Percentiles rank a stretch among this genome's conserved stretches.
Conservation (phyloP, 2,113 vertebrate genomes). For the Pyrgilauda ruficollis region DNA sequence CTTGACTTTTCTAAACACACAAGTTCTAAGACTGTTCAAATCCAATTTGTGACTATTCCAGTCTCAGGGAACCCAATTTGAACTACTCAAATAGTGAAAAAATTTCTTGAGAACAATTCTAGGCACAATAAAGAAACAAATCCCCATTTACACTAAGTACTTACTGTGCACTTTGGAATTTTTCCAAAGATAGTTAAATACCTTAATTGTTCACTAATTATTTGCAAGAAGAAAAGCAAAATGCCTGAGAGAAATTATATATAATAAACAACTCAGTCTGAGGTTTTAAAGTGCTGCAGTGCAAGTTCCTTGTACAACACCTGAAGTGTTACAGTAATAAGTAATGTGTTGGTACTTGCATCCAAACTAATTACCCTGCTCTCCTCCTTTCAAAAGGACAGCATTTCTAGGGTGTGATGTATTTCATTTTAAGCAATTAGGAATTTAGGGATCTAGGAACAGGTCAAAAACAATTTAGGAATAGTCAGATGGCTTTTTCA, state of each 20-base stretch:
- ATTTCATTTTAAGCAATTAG: neutral
- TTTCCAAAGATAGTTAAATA: neutral
- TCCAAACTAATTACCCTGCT: neutral
- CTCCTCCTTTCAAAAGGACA: neutral
- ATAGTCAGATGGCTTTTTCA: neutral
- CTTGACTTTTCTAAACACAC: neutral
- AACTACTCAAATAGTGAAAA: neutral
- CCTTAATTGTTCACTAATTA: neutral
- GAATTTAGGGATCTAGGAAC: too few relatives aligned
- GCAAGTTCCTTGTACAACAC: neutral
- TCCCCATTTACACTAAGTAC: neutral
- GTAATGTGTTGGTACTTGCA: neutral
- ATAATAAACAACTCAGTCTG: neutral
- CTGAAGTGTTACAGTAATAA: neutral
- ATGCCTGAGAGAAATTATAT: neutral
- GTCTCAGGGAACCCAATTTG: neutral
- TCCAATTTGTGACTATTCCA: neutral
- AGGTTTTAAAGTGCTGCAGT: neutral
- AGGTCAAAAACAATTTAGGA: neutral
- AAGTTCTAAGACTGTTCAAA: neutral
- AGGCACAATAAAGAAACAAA: neutral
- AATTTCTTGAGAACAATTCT: neutral
- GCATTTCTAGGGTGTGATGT: accelerated
- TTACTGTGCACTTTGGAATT: neutral
- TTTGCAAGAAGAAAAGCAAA: neutral